phyloP scores from a whole-genome alignment of 2,797 vertebrate genomes.

The Acanthis flammea region DNA sequence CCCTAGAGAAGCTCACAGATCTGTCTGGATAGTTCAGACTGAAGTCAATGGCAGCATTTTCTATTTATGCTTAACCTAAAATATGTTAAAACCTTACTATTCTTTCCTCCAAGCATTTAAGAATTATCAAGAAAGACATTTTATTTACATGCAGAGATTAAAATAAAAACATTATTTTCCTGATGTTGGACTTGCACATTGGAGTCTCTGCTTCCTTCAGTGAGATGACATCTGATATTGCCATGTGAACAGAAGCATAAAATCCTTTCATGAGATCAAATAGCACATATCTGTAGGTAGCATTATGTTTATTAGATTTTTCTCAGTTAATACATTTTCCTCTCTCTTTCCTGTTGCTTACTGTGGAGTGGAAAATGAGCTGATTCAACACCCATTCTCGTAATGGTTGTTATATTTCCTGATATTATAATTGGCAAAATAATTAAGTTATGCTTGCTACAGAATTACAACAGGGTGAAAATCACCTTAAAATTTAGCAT shows the following conservation, averaged over 20 bases:
- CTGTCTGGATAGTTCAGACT: neutral
- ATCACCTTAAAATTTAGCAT: neutral
- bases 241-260: conserved; percentile 23
- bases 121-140: neutral
- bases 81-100: neutral
- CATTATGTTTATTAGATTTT: conserved; percentile 52
- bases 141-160: neutral
- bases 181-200: neutral
- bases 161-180: conserved; percentile 26
- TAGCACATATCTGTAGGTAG: conserved; percentile 18
- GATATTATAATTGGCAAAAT: conserved; percentile 38
- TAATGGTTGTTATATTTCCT: conserved; percentile 35
- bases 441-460: conserved; percentile 52
- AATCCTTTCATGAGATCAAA: conserved; percentile 32
- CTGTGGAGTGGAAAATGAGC: conserved; percentile 18
- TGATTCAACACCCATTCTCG: conserved; percentile 6
- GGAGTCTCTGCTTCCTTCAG: neutral
- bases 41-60: neutral
- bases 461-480: neutral
- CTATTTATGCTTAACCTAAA: neutral
- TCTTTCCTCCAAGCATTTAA: neutral
- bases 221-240: neutral
- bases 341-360: conserved; percentile 28
- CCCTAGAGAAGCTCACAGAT: neutral
- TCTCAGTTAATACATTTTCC: conserved; percentile 20